Percentiles rank a stretch among this genome's conserved stretches.
phyloP scores from a whole-genome alignment of 2,888 invertebrate genomes.

The Meghimatium bilineatum region DNA sequence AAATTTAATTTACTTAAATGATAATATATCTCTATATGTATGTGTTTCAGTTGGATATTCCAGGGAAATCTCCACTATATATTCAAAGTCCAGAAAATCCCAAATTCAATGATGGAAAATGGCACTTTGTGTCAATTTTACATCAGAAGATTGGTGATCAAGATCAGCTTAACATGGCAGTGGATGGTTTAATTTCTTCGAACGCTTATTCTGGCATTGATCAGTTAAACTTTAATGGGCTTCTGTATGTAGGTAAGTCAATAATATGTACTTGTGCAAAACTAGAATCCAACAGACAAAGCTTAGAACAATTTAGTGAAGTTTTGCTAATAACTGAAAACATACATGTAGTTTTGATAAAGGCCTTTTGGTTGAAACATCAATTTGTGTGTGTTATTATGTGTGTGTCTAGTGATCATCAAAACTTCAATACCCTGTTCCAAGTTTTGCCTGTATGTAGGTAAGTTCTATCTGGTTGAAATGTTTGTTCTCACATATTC shows the following conservation, averaged over 20 bases:
- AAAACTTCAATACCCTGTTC: too few relatives aligned
- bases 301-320: too few relatives aligned
- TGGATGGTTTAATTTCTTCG: constrained; percentile 57
- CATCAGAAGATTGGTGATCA: constrained; percentile 53
- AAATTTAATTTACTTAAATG: neutral
- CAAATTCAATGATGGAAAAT: constrained; percentile 66
- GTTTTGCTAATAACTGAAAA: too few relatives aligned
- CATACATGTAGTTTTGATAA: too few relatives aligned
- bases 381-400: too few relatives aligned
- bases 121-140: constrained; percentile 66
- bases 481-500: neutral
- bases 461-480: constrained; percentile 24
- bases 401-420: too few relatives aligned
- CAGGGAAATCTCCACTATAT: constrained; percentile 52
- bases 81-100: constrained; percentile 37
- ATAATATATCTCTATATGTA: neutral
- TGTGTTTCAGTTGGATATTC: constrained; percentile 69
- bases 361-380: too few relatives aligned
- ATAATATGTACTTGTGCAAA: too few relatives aligned
- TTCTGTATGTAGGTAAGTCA: constrained; percentile 56
- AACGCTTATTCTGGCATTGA: constrained; percentile 56
- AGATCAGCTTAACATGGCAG: constrained; percentile 58
- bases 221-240: constrained; percentile 56
- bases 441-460: constrained; percentile 56
- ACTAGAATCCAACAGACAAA: too few relatives aligned